A percentile compares a stretch with the other conserved stretches of the same genome.
phyloP scores from a whole-genome alignment of 2,888 invertebrate species.

The Amphipyra tragopoginis region DNA sequence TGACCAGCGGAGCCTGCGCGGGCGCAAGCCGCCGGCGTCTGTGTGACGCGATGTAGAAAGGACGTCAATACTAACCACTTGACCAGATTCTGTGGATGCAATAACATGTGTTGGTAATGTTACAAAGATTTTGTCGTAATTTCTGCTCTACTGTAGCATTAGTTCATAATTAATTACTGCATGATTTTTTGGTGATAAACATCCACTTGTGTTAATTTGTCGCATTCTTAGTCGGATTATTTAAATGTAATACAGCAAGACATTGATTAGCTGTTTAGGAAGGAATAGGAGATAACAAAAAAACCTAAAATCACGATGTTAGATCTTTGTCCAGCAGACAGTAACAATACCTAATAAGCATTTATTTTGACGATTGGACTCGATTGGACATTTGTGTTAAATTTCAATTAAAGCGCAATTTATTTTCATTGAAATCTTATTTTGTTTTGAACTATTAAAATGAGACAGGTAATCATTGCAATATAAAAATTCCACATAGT shows the following conservation, averaged over 20 bases:
- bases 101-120: conserved; percentile 47
- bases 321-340: no score
- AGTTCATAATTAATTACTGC: conserved; percentile 17
- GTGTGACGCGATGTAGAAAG: conserved; percentile 53
- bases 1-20: conserved; percentile 44
- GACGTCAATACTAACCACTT: conserved; percentile 44
- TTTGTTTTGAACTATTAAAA: conserved; percentile 1
- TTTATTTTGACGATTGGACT: no score
- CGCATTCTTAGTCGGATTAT: no score
- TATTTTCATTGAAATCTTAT: neutral
- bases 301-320: no score
- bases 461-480: conserved; percentile 19
- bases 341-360: no score
- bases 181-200: neutral
- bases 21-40: conserved; percentile 21
- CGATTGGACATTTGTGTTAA: no score
- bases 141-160: conserved; percentile 10
- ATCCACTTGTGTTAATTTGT: neutral
- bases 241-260: no score
- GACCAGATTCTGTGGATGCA: conserved; percentile 47
- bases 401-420: no score
- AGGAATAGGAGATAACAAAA: no score
- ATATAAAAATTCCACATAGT: conserved; percentile 27
- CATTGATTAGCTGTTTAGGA: no score
- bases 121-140: conserved; percentile 43